A percentile compares a stretch with the other conserved stretches of the same genome.
phyloP scores from a whole-genome alignment of 2,797 vertebrate genomes.

The Clarias laeviceps region DNA sequence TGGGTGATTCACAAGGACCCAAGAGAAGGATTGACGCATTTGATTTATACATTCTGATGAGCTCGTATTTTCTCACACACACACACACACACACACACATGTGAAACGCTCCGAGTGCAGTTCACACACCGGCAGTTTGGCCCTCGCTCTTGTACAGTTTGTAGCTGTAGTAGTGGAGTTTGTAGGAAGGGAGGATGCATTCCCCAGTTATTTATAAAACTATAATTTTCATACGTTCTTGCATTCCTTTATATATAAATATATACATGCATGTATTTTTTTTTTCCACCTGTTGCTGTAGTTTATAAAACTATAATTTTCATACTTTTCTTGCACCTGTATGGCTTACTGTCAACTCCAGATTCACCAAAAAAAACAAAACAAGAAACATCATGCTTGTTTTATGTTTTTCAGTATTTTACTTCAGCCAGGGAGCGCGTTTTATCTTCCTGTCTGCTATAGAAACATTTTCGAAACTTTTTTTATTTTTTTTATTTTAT shows the following conservation, averaged over 20 bases:
- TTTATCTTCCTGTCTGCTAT: constrained; percentile 23
- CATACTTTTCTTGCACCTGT: constrained; percentile 18
- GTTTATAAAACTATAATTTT: no score
- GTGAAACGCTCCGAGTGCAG: constrained; percentile 30
- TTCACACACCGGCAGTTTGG: constrained; percentile 22
- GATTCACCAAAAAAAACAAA: constrained; percentile 22
- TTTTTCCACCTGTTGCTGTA: constrained; percentile 7
- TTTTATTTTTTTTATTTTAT: constrained; percentile 28
- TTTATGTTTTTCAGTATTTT: constrained; percentile 54
- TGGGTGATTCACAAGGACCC: constrained; percentile 23
- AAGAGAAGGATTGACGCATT: constrained; percentile 8
- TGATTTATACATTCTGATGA: constrained; percentile 27
- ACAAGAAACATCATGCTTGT: constrained; percentile 14
- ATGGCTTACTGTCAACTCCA: constrained; percentile 2
- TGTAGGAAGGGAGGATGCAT: constrained; percentile 52
- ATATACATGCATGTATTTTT: neutral
- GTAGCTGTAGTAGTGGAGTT: constrained; percentile 34
- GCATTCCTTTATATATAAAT: constrained; percentile 36
- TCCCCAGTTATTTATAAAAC: constrained; percentile 50
- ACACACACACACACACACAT: neutral
- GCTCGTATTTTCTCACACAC: constrained; percentile 10
- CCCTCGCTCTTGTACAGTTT: constrained; percentile 27
- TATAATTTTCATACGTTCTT: constrained; percentile 33
- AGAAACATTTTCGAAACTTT: neutral
- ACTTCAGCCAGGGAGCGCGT: constrained; percentile 49